Percentiles rank a stretch among this genome's conserved stretches.
Evolutionary conservation across 2,797 vertebrate genomes (phyloP).

Genomic region (Gephyroberyx darwinii): DNA sequence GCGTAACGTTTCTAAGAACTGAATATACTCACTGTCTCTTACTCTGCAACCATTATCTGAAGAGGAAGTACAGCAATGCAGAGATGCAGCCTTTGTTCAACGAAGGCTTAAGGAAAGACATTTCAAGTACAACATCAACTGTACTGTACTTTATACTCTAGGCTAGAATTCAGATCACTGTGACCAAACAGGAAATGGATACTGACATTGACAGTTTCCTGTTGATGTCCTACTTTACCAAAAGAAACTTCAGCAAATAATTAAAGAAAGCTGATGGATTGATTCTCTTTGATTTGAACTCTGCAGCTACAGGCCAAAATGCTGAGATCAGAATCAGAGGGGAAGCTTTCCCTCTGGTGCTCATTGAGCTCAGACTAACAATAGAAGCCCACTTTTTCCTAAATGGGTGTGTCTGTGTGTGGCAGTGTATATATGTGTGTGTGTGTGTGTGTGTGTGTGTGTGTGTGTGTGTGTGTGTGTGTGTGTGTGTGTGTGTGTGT

Average conservation of each 20-base stretch:
- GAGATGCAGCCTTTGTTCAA: too few species aligned
- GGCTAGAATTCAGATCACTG: conserved; percentile 1
- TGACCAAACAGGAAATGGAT: conserved; percentile 30
- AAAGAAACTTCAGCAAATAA: conserved; percentile 10
- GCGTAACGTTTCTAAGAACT: not conserved
- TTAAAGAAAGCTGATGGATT: not conserved
- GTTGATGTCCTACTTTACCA: conserved; percentile 28
- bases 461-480: too few species aligned
- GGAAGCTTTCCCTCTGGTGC: not conserved
- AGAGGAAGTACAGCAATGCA: too few species aligned
- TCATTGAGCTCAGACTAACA: not conserved
- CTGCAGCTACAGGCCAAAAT: not conserved
- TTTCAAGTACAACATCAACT: not conserved
- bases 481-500: too few species aligned
- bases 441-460: not conserved
- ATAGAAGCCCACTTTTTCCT: not conserved
- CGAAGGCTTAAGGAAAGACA: too few species aligned
- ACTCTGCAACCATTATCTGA: too few species aligned
- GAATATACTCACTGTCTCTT: too few species aligned
- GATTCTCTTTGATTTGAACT: conserved; percentile 19
- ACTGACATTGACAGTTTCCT: conserved; percentile 29
- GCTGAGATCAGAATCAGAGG: not conserved
- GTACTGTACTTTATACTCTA: not conserved
- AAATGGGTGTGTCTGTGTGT: conserved; percentile 1
- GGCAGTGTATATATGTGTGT: not conserved